Conservation (phyloP, 2,113 vertebrate genomes). For the Redunca redunca region DNA sequence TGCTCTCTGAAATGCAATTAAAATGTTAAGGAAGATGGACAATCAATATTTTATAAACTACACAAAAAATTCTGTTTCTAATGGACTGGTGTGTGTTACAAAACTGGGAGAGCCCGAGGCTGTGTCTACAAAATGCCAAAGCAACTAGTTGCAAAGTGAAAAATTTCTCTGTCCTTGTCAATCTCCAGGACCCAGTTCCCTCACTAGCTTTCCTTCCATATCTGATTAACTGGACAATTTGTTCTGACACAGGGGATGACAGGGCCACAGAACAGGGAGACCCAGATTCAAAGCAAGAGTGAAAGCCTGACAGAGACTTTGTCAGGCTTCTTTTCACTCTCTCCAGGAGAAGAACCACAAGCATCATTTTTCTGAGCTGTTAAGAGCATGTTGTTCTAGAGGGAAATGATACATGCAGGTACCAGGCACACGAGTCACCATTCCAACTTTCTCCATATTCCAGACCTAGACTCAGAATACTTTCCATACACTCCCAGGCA, state of each 20-base stretch:
- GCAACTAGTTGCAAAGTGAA: neutral
- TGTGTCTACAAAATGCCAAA: neutral
- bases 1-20: slow-evolving; percentile 42
- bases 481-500: neutral
- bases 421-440: accelerated
- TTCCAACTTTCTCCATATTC: neutral
- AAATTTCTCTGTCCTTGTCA: neutral
- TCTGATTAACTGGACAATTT: neutral
- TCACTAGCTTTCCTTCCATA: neutral
- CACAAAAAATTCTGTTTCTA: neutral
- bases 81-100: neutral
- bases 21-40: neutral
- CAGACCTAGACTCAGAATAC: neutral
- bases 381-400: neutral
- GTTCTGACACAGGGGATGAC: neutral
- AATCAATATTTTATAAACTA: slow-evolving; percentile 43
- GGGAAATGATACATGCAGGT: neutral
- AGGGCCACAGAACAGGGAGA: neutral
- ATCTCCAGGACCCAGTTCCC: neutral
- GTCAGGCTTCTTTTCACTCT: neutral
- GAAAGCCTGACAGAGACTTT: neutral
- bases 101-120: neutral
- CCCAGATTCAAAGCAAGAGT: neutral
- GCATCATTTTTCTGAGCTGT: neutral
- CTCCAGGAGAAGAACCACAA: neutral